Conservation (phyloP, 1,140 invertebrate species). For the Trypoxylus dichotomus region DNA sequence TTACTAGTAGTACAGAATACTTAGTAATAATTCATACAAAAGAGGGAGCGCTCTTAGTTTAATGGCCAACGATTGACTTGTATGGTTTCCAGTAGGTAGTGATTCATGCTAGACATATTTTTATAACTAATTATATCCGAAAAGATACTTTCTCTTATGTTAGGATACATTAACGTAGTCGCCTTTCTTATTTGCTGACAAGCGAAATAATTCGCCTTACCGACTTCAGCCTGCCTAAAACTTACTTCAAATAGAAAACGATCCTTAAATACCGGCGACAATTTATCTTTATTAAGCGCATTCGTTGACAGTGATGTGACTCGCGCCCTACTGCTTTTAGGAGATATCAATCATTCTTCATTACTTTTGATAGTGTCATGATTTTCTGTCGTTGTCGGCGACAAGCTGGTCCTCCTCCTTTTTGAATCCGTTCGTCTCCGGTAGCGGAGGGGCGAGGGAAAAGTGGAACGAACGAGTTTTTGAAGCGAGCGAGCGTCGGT, state of each 20-base stretch:
- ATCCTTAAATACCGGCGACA: neutral
- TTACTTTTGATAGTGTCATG: neutral
- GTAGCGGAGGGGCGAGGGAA: neutral
- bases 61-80: no score
- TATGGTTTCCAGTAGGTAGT: no score
- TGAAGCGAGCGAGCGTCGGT: neutral
- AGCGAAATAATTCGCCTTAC: neutral
- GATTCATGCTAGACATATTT: no score
- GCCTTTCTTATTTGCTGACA: neutral
- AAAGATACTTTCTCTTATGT: no score
- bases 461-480: neutral
- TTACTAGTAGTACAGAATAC: no score
- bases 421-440: neutral
- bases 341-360: slow-evolving; percentile 3
- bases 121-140: no score
- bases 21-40: no score
- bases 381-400: neutral
- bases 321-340: neutral
- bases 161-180: neutral
- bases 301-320: slow-evolving; percentile 5
- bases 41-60: no score
- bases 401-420: neutral
- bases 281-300: slow-evolving; percentile 4
- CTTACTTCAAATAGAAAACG: neutral
- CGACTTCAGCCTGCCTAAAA: neutral